Percentiles rank a stretch among this genome's conserved stretches.
These are phyloP conservation scores for Tanypteryx hageni DNA, from an alignment of 2,888 invertebrate genomes.

Conservation along the genomic window DNA sequence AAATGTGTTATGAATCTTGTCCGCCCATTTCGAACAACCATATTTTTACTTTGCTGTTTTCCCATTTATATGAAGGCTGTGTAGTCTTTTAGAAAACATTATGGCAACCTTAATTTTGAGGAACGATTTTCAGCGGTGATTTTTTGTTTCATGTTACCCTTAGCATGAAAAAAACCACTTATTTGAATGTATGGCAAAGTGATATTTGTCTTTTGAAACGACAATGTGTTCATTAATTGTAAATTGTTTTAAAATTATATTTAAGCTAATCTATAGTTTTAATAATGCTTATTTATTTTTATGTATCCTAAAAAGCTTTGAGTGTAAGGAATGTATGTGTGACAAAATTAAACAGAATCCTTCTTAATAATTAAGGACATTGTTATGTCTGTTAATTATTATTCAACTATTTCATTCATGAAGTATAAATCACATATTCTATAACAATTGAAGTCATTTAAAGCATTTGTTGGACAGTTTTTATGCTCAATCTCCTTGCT, in stretches of 20 bases:
- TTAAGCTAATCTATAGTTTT: slow-evolving; percentile 56
- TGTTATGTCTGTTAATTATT: background rate
- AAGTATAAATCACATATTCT: slow-evolving; percentile 17
- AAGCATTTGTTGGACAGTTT: slow-evolving; percentile 19
- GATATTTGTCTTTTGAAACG: slow-evolving; percentile 42
- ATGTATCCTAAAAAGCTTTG: slow-evolving; percentile 9
- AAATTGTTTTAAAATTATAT: slow-evolving; percentile 54
- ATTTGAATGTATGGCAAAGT: slow-evolving; percentile 28
- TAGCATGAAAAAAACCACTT: background rate
- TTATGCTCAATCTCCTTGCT: slow-evolving; percentile 54
- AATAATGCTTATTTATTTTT: slow-evolving; percentile 55
- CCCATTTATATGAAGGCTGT: slow-evolving; percentile 34
- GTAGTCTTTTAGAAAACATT: slow-evolving; percentile 40
- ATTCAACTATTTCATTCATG: slow-evolving; percentile 29
- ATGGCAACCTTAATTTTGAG: slow-evolving; percentile 15
- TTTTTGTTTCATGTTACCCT: slow-evolving; percentile 39
- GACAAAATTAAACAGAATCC: slow-evolving; percentile 1
- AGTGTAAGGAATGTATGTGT: slow-evolving; percentile 7
- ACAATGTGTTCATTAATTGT: slow-evolving; percentile 61
- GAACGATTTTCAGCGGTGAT: background rate
- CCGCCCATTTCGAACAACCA: slow-evolving; percentile 34
- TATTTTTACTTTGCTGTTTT: slow-evolving; percentile 31
- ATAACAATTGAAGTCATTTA: slow-evolving; percentile 18
- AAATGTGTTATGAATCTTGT: slow-evolving; percentile 19
- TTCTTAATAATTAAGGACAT: background rate